These are phyloP conservation scores for Cheumatopsyche charites DNA, from an alignment of 1,140 invertebrate species.

Conservation along the genomic window DNA sequence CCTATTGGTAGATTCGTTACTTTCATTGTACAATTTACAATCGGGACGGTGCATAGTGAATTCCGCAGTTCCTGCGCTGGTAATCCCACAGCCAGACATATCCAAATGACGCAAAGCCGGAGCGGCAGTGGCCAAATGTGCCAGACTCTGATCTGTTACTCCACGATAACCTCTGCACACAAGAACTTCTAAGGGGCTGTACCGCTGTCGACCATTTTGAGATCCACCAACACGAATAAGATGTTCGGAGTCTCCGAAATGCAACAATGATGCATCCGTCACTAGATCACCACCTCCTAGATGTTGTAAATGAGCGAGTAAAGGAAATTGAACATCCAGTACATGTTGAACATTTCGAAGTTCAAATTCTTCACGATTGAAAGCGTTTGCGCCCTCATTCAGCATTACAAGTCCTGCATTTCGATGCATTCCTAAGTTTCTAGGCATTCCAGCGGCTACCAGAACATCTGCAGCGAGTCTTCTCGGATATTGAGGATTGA, in stretches of 20 bases:
- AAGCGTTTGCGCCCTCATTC: slow-evolving; percentile 14
- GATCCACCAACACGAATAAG: slow-evolving; percentile 37
- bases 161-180: slow-evolving; percentile 65
- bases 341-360: slow-evolving; percentile 10
- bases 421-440: slow-evolving; percentile 13
- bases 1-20: slow-evolving; percentile 9
- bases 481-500: slow-evolving; percentile 22
- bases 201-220: slow-evolving; percentile 11
- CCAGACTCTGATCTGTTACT: slow-evolving; percentile 69
- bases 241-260: slow-evolving; percentile 51
- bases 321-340: slow-evolving; percentile 50
- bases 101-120: slow-evolving; percentile 65
- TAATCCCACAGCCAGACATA: slow-evolving; percentile 66
- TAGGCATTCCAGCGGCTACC: slow-evolving; percentile 7
- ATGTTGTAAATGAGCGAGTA: slow-evolving; percentile 31
- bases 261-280: slow-evolving; percentile 49
- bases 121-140: slow-evolving; percentile 66
- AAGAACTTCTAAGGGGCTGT: slow-evolving; percentile 49
- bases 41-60: slow-evolving; percentile 62
- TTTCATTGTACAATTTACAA: slow-evolving; percentile 54
- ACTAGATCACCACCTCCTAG: slow-evolving; percentile 31
- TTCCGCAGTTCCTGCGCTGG: slow-evolving; percentile 60
- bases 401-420: slow-evolving; percentile 18
- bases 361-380: slow-evolving; percentile 18
- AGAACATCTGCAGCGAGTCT: slow-evolving; percentile 30